These are phyloP conservation scores for Sebastes hubbsi DNA, from an alignment of 2,797 vertebrate genomes.

Conservation along the genomic window DNA sequence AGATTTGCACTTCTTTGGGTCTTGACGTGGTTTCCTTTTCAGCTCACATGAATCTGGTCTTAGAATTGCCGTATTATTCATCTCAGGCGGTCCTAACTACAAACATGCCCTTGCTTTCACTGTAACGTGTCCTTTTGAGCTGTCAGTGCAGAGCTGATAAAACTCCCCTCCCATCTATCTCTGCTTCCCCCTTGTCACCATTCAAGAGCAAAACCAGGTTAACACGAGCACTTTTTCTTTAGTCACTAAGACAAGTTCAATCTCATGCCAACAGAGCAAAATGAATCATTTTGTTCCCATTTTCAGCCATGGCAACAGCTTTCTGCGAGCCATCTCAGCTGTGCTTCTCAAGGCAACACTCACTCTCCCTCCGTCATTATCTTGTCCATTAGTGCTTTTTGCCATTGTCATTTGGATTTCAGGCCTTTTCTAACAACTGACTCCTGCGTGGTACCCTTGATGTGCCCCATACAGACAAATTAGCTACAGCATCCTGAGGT, in stretches of 20 bases:
- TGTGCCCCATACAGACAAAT: conserved; percentile 42
- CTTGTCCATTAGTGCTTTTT: conserved; percentile 59
- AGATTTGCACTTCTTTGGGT: background rate
- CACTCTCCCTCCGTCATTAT: conserved; percentile 31
- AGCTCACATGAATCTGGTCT: background rate
- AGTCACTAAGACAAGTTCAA: background rate
- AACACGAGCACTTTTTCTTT: background rate
- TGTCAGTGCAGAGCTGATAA: conserved; percentile 31
- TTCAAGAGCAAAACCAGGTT: conserved; percentile 1
- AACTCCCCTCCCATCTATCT: background rate
- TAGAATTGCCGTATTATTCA: background rate
- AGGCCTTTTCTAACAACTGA: conserved; percentile 30
- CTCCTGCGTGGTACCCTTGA: conserved; percentile 44
- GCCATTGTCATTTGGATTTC: conserved; percentile 55
- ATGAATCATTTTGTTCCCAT: conserved; percentile 48
- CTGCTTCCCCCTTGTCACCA: background rate
- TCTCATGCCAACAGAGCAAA: conserved; percentile 28
- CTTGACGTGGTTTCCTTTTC: background rate
- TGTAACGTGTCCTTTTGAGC: conserved; percentile 8
- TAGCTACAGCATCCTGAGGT: conserved; percentile 19
- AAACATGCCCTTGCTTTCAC: conserved; percentile 13
- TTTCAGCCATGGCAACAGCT: conserved; percentile 63
- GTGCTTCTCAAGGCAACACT: conserved; percentile 49
- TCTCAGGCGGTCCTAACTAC: background rate
- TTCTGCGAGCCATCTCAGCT: conserved; percentile 15